Conservation (phyloP, 2,113 vertebrate species). For the Lipotes vexillifer region DNA sequence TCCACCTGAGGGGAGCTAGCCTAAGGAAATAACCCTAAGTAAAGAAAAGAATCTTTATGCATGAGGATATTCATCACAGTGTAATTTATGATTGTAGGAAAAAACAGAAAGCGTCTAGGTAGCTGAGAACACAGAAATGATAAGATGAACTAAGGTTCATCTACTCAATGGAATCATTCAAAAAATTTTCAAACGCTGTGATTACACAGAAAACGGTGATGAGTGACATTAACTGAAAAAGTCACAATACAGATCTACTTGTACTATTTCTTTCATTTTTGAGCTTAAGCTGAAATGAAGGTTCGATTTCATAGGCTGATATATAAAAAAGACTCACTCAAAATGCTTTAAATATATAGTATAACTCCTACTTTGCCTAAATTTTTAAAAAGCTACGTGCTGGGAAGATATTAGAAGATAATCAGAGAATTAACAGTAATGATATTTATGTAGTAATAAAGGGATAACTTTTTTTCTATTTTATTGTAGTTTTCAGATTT, state of each 20-base stretch:
- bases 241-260: not conserved
- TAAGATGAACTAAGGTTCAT: not conserved
- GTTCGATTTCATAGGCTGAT: not conserved
- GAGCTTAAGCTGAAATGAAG: conserved; percentile 10
- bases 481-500: not conserved
- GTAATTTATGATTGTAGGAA: not conserved
- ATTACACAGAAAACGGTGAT: not conserved
- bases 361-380: not conserved
- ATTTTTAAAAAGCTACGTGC: not conserved
- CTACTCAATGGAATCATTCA: not conserved
- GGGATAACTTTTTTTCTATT: not conserved
- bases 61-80: not conserved
- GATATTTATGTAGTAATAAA: not conserved
- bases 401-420: not conserved
- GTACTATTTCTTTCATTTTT: not conserved
- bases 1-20: not conserved
- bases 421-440: not conserved
- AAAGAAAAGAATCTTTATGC: not conserved
- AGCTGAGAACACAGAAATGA: not conserved
- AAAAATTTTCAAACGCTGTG: not conserved
- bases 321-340: not conserved
- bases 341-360: not conserved
- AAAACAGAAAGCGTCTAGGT: not conserved
- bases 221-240: not conserved
- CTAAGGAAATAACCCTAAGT: not conserved